Base-by-base conservation (phyloP, 2,888 invertebrate genomes). In the Branchellion lobata region DNA sequence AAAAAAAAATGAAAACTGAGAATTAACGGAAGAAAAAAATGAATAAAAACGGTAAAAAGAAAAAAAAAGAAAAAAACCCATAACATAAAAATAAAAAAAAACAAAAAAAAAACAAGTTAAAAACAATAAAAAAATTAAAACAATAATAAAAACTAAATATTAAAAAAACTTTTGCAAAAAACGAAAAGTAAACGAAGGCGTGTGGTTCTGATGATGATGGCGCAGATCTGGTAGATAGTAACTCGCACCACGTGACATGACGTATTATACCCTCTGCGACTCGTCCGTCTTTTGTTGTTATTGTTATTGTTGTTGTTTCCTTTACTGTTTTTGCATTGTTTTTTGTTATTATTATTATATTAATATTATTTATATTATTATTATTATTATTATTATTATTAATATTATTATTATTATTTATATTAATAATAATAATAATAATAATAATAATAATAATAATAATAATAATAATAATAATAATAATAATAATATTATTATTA, bases 331-430 rank as follows among this genome's bases (percentile, higher is more conserved):
- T 21, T 29, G 21, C 21, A 11, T 11, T 29, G 5, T 11, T 65
- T 65, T 11, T 65, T 65, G 21, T 29, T 65, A 65, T 65, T 65
- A 65, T 65, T 65, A 65, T 65, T 65, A 65, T 65, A 65, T 65
- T 65, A 65, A 11, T 65, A 65, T 65, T 65, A 65, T 65, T 65
- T 11, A 11, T 65, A 65, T 65, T 65, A 65, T 65, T 65, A 65
- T 65, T 65, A 65, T 65, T 65, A 65, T 65, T 65, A 65, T 65
- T 65, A 65, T 65, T 65, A 65, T 65, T 65, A 65, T 65, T 65
- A 65, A 11, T 65, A 65, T 65, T 65, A 65, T 65, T 65, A 65
- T 65, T 65, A 65, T 65, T 65, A 65, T 65, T 65, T 11, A 11
- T 65, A 65, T 29, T 65, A 65, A 11, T 65, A 65, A 11, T 65